These are phyloP conservation scores for Baryphthengus martii DNA, from an alignment of 2,113 vertebrate genomes.

Conservation along the genomic window DNA sequence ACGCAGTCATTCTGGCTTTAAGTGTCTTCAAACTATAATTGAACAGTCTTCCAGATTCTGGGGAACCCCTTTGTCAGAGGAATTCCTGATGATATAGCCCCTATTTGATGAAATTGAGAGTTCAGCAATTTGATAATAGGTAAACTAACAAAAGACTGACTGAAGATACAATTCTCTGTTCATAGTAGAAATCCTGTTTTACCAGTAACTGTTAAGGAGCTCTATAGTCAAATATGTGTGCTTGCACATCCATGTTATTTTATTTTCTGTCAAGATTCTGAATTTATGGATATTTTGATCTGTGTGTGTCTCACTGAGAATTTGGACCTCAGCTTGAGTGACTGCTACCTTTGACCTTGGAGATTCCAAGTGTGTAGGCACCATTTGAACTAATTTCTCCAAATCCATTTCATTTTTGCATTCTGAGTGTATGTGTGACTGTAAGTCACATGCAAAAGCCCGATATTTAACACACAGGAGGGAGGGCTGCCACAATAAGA, in stretches of 20 bases:
- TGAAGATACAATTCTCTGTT: neutral
- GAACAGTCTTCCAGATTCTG: neutral
- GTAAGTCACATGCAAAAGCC: neutral
- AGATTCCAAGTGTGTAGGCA: neutral
- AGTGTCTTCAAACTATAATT: neutral
- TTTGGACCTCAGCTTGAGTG: neutral
- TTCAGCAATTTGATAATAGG: neutral
- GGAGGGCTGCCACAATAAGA: neutral
- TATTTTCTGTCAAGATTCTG: neutral
- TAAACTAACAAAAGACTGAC: neutral
- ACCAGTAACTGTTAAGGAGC: neutral
- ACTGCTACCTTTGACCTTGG: neutral
- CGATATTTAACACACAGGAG: accelerated
- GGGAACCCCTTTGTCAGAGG: neutral
- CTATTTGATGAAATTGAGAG: neutral
- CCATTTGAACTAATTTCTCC: neutral
- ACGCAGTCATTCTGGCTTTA: neutral
- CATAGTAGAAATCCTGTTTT: neutral
- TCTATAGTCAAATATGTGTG: neutral
- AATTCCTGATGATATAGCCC: neutral
- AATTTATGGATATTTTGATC: neutral
- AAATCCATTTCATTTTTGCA: neutral
- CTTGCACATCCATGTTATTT: neutral
- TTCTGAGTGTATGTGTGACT: neutral
- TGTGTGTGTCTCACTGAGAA: neutral